Percentiles rank a stretch among this genome's conserved stretches.
Evolutionary conservation across 2,888 invertebrate genomes (phyloP).

Genomic region (Scaptodrosophila latifasciaeformis): DNA sequence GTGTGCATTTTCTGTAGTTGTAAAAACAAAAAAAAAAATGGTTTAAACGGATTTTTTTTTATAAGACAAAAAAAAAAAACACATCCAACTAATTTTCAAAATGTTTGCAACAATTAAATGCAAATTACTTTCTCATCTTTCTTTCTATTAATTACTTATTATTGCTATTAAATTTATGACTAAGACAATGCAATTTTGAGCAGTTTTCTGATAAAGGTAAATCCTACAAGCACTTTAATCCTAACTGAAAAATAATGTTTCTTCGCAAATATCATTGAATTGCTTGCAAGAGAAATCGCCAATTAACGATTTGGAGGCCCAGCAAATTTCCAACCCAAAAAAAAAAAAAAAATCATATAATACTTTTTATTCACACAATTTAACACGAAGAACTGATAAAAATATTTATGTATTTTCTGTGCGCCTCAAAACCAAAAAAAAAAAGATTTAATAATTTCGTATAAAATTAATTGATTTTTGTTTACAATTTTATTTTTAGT

Average conservation of each 20-base stretch:
- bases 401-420: conserved; percentile 11
- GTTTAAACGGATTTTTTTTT: too few species aligned
- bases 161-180: conserved; percentile 57
- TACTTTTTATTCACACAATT: conserved; percentile 8
- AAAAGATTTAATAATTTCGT: background rate
- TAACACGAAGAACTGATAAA: conserved; percentile 2
- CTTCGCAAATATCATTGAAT: conserved; percentile 2
- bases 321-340: conserved; percentile 3
- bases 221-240: conserved; percentile 68
- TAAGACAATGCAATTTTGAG: conserved; percentile 75
- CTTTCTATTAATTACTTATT: conserved; percentile 68
- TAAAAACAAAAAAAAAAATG: conserved; percentile 18
- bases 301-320: background rate
- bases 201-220: conserved; percentile 74
- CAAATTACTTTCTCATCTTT: conserved; percentile 75
- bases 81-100: conserved; percentile 26
- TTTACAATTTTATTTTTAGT: conserved; percentile 61
- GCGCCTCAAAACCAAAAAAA: background rate
- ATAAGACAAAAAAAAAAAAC: conserved; percentile 20
- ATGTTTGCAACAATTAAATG: conserved; percentile 71
- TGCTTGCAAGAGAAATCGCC: conserved; percentile 1
- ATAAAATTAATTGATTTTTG: background rate
- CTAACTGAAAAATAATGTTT: background rate
- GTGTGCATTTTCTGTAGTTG: background rate
- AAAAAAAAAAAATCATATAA: conserved; percentile 12